phyloP scores from a whole-genome alignment of 2,113 vertebrate genomes.

The Ia io region DNA sequence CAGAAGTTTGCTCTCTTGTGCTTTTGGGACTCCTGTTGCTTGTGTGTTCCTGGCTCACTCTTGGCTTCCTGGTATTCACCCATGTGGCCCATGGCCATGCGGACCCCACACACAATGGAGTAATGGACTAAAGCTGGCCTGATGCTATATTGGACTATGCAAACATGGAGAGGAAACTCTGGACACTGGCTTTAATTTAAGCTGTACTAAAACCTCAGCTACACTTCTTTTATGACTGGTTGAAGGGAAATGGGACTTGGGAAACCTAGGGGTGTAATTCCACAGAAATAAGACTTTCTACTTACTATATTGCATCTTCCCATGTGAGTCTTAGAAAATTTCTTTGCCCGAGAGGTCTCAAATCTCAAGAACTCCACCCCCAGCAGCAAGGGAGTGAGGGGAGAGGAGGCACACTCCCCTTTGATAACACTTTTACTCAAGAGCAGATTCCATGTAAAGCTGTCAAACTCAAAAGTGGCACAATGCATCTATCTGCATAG shows the following conservation, averaged over 20 bases:
- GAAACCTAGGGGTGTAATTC: background rate
- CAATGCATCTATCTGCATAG: slow-evolving; percentile 34
- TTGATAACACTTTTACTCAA: background rate
- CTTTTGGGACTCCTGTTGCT: background rate
- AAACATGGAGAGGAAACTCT: background rate
- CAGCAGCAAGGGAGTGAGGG: background rate
- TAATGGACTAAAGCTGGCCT: background rate
- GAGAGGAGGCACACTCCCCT: background rate
- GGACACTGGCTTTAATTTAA: background rate
- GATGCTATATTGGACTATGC: background rate
- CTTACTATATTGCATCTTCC: background rate
- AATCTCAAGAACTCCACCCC: background rate
- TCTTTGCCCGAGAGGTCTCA: background rate
- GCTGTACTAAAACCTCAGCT: background rate
- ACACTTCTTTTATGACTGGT: background rate
- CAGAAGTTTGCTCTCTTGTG: background rate
- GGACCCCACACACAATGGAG: background rate
- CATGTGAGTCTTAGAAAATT: background rate
- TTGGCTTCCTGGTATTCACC: background rate
- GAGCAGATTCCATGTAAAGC: slow-evolving; percentile 47
- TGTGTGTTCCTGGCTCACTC: background rate
- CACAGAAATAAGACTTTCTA: background rate
- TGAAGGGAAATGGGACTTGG: background rate
- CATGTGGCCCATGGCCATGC: background rate
- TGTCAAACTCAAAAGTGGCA: slow-evolving; percentile 37